Percentiles rank a stretch among this genome's conserved stretches.
phyloP scores from a whole-genome alignment of 1,140 invertebrate species.

The Hylaeus volcanicus region DNA sequence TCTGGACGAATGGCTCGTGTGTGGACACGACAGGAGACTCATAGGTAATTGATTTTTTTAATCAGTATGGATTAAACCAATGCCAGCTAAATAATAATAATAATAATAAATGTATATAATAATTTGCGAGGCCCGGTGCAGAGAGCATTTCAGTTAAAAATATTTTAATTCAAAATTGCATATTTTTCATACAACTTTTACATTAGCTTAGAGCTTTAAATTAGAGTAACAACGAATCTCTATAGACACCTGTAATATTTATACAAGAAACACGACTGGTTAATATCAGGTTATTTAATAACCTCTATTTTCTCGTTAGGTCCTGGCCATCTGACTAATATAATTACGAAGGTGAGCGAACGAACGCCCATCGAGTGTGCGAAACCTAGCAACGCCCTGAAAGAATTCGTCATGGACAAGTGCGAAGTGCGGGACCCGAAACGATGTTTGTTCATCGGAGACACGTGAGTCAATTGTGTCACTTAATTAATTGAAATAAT shows the following conservation, averaged over 20 bases:
- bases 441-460: slow-evolving; percentile 84
- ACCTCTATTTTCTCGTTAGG: slow-evolving; percentile 69
- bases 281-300: not conserved
- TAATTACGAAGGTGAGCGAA: slow-evolving; percentile 76
- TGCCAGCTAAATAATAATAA: not conserved
- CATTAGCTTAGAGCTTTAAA: too few species aligned
- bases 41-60: slow-evolving; percentile 54
- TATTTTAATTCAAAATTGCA: too few species aligned
- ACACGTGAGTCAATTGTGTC: slow-evolving; percentile 77
- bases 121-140: too few species aligned
- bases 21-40: slow-evolving; percentile 74
- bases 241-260: too few species aligned
- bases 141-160: too few species aligned
- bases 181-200: too few species aligned
- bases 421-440: slow-evolving; percentile 78
- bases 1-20: slow-evolving; percentile 50
- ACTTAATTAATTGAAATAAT: too few species aligned
- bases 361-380: slow-evolving; percentile 77
- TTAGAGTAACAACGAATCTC: too few species aligned
- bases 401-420: slow-evolving; percentile 72
- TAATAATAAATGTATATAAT: too few species aligned
- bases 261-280: too few species aligned
- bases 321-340: slow-evolving; percentile 77
- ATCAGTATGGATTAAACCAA: not conserved
- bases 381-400: slow-evolving; percentile 81